A percentile compares a stretch with the other conserved stretches of the same genome.
These are phyloP conservation scores for Rhopilema esculentum DNA, from an alignment of 30 jellyfish, hydroid and myxozoan genomes.

Conservation along the genomic window DNA sequence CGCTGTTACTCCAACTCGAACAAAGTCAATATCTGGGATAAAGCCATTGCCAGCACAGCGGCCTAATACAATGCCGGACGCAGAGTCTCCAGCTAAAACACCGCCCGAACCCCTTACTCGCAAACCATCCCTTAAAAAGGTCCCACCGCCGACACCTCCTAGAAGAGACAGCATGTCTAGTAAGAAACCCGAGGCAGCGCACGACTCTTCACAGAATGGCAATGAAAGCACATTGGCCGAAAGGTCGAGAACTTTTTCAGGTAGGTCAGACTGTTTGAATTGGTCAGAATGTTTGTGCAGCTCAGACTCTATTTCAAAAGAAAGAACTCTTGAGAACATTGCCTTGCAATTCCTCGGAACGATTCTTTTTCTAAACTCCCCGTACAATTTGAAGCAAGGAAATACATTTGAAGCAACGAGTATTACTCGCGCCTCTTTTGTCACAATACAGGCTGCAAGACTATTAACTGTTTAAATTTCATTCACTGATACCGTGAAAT, in stretches of 20 bases:
- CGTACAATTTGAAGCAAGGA: not conserved
- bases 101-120: constrained; percentile 15
- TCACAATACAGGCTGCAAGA: too few species aligned
- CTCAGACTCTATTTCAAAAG: not conserved
- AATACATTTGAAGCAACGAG: too few species aligned
- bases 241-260: constrained; percentile 67
- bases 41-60: constrained; percentile 73
- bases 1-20: constrained; percentile 41
- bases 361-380: not conserved
- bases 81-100: not conserved
- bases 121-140: constrained; percentile 43
- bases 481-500: too few species aligned
- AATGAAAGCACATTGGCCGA: constrained; percentile 24
- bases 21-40: constrained; percentile 40
- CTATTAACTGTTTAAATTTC: too few species aligned
- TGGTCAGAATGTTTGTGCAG: not conserved
- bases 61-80: constrained; percentile 37
- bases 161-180: constrained; percentile 75
- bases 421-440: too few species aligned
- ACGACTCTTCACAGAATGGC: not conserved
- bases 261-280: not conserved
- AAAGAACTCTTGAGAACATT: not conserved
- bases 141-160: constrained; percentile 97
- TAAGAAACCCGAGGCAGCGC: constrained; percentile 19
- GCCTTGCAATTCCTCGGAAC: not conserved